These are phyloP conservation scores for Xyliphius kryptos DNA, from an alignment of 2,113 vertebrate species.

Conservation along the genomic window DNA sequence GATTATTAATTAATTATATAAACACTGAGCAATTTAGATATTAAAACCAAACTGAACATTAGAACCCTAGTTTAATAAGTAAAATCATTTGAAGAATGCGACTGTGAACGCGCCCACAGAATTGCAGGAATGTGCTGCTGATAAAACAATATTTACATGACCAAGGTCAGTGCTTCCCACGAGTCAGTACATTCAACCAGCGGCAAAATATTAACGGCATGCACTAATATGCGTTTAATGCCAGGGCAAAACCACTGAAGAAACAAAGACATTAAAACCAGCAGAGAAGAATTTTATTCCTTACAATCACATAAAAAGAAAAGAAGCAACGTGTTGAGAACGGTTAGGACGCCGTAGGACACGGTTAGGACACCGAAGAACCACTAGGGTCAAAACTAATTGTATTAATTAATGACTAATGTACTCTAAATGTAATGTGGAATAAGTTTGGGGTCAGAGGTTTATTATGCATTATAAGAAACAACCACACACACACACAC, in stretches of 20 bases:
- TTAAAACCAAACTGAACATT: background rate
- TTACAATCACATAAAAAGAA: background rate
- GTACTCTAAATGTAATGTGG: too few relatives aligned
- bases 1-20: background rate
- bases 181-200: background rate
- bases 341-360: too few relatives aligned
- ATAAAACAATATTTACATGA: constrained; percentile 26
- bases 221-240: background rate
- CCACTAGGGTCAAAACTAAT: background rate
- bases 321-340: background rate
- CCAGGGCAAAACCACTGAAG: background rate
- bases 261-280: background rate
- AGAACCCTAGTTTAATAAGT: background rate
- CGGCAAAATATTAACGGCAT: background rate
- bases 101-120: background rate
- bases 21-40: background rate
- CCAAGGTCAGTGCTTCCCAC: constrained; percentile 16
- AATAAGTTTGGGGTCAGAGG: background rate
- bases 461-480: background rate
- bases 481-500: too few relatives aligned
- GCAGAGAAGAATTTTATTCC: background rate
- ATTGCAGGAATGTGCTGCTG: constrained; percentile 3
- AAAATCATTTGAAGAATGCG: background rate
- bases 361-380: too few relatives aligned
- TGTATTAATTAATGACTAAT: background rate